A percentile compares a stretch with the other conserved stretches of the same genome.
These are phyloP conservation scores for Drosophila austrosaltans DNA, from an alignment of 2,888 invertebrate species.

Conservation along the genomic window DNA sequence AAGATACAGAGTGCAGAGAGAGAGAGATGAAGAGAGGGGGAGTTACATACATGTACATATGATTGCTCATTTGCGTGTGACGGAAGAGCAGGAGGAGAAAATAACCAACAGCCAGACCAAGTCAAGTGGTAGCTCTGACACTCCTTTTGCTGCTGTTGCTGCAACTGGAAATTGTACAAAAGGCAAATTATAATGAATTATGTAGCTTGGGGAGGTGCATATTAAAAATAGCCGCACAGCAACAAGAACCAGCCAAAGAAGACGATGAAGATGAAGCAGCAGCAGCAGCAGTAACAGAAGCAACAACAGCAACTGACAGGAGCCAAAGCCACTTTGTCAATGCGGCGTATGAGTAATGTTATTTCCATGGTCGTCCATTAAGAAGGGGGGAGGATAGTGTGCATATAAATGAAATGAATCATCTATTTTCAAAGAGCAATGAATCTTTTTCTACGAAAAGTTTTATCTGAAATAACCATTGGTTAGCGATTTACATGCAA, in stretches of 20 bases:
- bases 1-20: slow-evolving; percentile 1
- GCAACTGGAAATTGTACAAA: slow-evolving; percentile 69
- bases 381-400: slow-evolving; percentile 6
- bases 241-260: slow-evolving; percentile 24
- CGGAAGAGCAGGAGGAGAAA: slow-evolving; percentile 23
- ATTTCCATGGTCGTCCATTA: slow-evolving; percentile 16
- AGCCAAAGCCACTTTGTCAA: slow-evolving; percentile 37
- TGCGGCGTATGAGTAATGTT: slow-evolving; percentile 68
- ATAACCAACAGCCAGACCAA: slow-evolving; percentile 18
- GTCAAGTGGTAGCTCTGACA: slow-evolving; percentile 39
- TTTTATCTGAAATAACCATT: neutral
- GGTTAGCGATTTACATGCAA: neutral
- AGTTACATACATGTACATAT: slow-evolving; percentile 15
- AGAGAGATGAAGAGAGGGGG: slow-evolving; percentile 9
- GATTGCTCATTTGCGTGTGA: slow-evolving; percentile 67
- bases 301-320: slow-evolving; percentile 17
- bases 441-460: neutral
- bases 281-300: slow-evolving; percentile 19
- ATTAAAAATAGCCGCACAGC: slow-evolving; percentile 70
- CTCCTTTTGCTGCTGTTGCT: slow-evolving; percentile 38
- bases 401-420: neutral
- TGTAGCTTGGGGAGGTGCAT: slow-evolving; percentile 56
- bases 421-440: neutral
- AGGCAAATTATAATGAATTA: slow-evolving; percentile 78
- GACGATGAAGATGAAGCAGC: neutral